A percentile compares a stretch with the other conserved stretches of the same genome.
Conservation (phyloP, 2,888 invertebrate genomes). For the Diaperis boleti region DNA sequence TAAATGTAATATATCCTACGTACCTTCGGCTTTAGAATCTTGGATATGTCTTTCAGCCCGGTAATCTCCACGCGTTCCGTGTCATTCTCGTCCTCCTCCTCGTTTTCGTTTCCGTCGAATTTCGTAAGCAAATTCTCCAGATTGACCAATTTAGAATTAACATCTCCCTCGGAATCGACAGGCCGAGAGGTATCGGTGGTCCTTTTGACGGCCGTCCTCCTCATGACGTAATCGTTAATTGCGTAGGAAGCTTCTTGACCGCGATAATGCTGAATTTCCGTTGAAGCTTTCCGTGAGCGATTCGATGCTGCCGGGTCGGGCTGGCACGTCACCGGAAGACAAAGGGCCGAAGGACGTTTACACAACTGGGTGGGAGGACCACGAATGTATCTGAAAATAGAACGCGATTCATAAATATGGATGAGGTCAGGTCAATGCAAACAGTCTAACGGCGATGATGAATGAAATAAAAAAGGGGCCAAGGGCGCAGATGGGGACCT, state of each 20-base stretch:
- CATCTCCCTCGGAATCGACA: conserved; percentile 49
- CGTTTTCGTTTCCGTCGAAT: conserved; percentile 41
- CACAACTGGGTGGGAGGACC: conserved; percentile 50
- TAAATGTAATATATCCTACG: no score
- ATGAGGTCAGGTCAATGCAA: neutral
- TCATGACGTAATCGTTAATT: conserved; percentile 33
- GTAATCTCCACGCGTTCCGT: conserved; percentile 13
- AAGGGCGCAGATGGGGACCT: neutral
- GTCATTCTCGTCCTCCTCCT: conserved; percentile 31
- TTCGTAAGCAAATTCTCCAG: conserved; percentile 45
- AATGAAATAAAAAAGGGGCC: neutral
- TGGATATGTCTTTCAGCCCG: conserved; percentile 44
- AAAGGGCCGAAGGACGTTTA: conserved; percentile 60
- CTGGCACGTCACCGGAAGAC: conserved; percentile 59
- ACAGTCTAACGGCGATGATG: neutral
- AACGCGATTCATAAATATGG: conserved; percentile 3
- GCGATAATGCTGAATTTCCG: conserved; percentile 25
- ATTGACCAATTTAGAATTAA: conserved; percentile 40
- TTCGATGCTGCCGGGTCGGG: conserved; percentile 57
- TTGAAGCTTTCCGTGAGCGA: conserved; percentile 42
- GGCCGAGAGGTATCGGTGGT: conserved; percentile 33
- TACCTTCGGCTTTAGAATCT: conserved; percentile 53
- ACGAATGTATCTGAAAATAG: conserved; percentile 51
- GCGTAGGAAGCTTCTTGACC: conserved; percentile 35
- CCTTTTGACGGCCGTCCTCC: conserved; percentile 15